Conservation (phyloP, 2,888 invertebrate species). For the Coelinius sp. region DNA sequence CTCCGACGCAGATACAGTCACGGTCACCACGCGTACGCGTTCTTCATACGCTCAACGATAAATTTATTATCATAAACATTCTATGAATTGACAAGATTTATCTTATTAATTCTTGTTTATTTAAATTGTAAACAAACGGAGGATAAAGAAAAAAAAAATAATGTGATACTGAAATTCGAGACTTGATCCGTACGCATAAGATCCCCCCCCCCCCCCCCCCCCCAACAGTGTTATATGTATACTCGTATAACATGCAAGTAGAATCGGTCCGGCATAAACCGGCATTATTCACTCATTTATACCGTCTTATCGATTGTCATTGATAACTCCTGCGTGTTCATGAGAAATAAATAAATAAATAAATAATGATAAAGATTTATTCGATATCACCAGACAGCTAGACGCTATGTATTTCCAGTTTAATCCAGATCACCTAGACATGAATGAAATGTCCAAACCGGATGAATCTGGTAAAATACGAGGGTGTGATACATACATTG, state of each 20-base stretch:
- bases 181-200: not conserved
- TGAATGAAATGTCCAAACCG: slow-evolving; percentile 57
- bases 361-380: not conserved
- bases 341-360: not conserved
- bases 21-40: slow-evolving; percentile 58
- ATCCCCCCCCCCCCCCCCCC: no score
- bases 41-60: slow-evolving; percentile 35
- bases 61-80: not conserved
- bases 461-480: slow-evolving; percentile 50
- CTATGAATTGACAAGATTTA: not conserved
- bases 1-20: slow-evolving; percentile 68
- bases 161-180: not conserved
- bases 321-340: no score
- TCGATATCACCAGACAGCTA: slow-evolving; percentile 49
- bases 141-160: not conserved
- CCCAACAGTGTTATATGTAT: not conserved
- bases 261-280: slow-evolving; percentile 30
- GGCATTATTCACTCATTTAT: slow-evolving; percentile 11
- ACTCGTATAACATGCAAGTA: not conserved
- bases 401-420: slow-evolving; percentile 57
- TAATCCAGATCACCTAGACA: slow-evolving; percentile 48
- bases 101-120: no score
- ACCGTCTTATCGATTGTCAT: not conserved
- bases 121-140: not conserved
- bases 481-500: slow-evolving; percentile 30